phyloP scores from a whole-genome alignment of 1,140 invertebrate species.

The Nomia melanderi region DNA sequence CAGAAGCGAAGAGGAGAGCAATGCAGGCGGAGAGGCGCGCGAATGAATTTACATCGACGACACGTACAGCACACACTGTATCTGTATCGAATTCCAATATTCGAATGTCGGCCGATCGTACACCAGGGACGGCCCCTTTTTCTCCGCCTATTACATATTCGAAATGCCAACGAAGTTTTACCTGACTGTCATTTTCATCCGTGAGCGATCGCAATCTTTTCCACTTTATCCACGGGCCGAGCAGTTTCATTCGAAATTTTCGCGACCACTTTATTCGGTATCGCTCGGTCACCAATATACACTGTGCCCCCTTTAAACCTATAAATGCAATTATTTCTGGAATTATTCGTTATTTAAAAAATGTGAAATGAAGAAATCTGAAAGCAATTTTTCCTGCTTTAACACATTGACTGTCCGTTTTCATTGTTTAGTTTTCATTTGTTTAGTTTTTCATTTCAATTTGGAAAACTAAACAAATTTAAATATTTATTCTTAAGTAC shows the following conservation, averaged over 20 bases:
- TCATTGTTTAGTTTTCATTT: too few species aligned
- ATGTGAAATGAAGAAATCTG: too few species aligned
- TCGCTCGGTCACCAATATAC: neutral
- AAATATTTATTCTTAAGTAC: too few species aligned
- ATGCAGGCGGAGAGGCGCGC: neutral
- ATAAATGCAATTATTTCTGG: too few species aligned
- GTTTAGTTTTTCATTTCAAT: too few species aligned
- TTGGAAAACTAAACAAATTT: too few species aligned
- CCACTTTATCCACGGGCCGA: neutral
- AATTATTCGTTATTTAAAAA: too few species aligned
- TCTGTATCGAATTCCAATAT: conserved; percentile 62
- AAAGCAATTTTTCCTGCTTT: too few species aligned
- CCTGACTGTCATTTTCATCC: conserved; percentile 11
- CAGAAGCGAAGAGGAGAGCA: too few species aligned
- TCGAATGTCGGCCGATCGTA: conserved; percentile 38
- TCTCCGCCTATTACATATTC: conserved; percentile 54
- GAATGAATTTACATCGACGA: conserved; percentile 59
- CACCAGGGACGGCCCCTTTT: neutral
- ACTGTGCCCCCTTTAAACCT: too few species aligned
- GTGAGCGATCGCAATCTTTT: neutral
- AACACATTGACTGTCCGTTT: too few species aligned
- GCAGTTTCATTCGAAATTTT: neutral
- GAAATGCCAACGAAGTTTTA: conserved; percentile 14
- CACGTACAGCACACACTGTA: conserved; percentile 37
- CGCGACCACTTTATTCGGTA: too few species aligned